These are phyloP conservation scores for Riparia riparia DNA, from an alignment of 2,113 vertebrate genomes.

Conservation along the genomic window DNA sequence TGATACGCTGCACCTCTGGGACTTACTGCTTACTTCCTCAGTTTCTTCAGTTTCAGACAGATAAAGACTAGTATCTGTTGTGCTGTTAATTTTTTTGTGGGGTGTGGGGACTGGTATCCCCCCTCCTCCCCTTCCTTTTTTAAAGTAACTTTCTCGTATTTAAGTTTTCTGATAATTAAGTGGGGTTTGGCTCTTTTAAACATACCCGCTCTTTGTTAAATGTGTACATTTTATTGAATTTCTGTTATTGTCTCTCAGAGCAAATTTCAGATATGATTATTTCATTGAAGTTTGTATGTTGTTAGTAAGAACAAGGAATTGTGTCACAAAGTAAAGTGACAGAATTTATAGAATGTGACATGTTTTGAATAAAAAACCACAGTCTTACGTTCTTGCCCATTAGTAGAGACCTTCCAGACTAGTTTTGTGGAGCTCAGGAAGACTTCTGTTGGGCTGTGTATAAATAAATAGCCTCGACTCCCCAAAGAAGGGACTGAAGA, in stretches of 20 bases:
- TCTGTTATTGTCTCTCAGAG: not conserved
- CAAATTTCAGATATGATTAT: not conserved
- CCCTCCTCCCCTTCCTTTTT: rapidly evolving
- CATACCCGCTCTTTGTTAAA: not conserved
- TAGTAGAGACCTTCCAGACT: not conserved
- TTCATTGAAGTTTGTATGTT: not conserved
- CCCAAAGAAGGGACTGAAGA: not conserved
- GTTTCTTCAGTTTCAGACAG: not conserved
- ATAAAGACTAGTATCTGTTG: not conserved
- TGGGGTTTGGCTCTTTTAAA: not conserved
- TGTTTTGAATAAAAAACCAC: not conserved
- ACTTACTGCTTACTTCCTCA: not conserved
- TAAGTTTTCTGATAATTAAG: not conserved
- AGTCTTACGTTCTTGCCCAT: not conserved
- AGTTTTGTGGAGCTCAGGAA: not conserved
- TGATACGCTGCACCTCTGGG: not conserved
- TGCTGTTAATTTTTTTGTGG: not conserved
- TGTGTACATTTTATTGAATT: not conserved
- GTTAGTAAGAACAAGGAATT: not conserved
- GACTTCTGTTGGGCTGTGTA: not conserved
- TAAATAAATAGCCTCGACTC: not conserved
- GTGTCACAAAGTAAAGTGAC: not conserved
- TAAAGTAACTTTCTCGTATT: rapidly evolving
- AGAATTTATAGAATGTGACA: not conserved
- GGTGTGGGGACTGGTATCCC: rapidly evolving